Base-by-base conservation (phyloP, 2,797 vertebrate genomes). In the Cetoscarus ocellatus region DNA sequence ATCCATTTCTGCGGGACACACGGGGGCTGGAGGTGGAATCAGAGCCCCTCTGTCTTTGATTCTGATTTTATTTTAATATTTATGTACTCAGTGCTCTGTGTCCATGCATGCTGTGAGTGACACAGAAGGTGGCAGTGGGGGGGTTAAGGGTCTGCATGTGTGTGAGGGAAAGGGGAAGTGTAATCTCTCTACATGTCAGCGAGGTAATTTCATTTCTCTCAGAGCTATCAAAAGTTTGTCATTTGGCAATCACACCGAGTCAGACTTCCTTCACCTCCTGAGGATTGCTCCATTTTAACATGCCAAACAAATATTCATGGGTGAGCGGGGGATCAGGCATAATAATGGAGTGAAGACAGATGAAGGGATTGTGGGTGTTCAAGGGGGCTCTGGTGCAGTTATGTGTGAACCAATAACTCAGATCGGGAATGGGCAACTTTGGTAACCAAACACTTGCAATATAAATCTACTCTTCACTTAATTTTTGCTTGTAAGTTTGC, bases 161-260 rank as follows among this genome's bases (percentile, higher is more conserved):
- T 72, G 65, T 61, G 79, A 64, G 49, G 59, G 13, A 47, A 52
- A 69, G 71, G 67, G 85, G 61, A 66, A 56, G 67, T 63, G 83
- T 89, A 89, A 93, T 91, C 86, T 88, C 71, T 84, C 75, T 49
- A 80, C 72, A 79, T 85, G 84, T 86, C 88, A 83, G 72, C 34
- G 64, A 84, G 80, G 90, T 86, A 87, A 91, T 88, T 90, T 86
- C 56, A 84, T 84, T 86, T 91, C 85, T 88, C 74, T 87, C 69
- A 51, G 65, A 86, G 78, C 82, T 62, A 73, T 90, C 83, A 87
- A 72, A 90, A 91, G 86, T 90, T 91, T 90, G 89, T 90, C 90
- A 85, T 87, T 84, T 88, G 86, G 83, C 83, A 91, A 88, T 90
- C 89, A 86, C 65, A 19, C 44, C 58, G n/a, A 84, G 84, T 80